A percentile compares a stretch with the other conserved stretches of the same genome.
phyloP scores from a whole-genome alignment of 2,113 vertebrate species.

The Conger conger region DNA sequence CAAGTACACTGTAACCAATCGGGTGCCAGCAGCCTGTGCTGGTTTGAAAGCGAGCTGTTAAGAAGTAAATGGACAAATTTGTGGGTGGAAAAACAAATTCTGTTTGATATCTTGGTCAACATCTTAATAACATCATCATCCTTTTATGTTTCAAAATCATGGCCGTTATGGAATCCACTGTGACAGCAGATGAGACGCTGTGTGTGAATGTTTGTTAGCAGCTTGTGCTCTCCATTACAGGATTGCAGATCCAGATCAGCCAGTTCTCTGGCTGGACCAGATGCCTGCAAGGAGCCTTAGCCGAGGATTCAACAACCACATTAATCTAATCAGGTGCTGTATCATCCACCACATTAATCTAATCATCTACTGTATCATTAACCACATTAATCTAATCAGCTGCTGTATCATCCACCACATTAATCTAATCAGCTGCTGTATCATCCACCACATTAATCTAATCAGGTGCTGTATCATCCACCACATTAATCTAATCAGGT shows the following conservation, averaged over 20 bases:
- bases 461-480: conserved; percentile 85
- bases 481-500: too few species aligned
- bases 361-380: too few species aligned
- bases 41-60: too few species aligned
- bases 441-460: conserved; percentile 97
- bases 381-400: too few species aligned
- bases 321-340: conserved; percentile 90
- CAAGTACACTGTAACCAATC: too few species aligned
- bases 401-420: too few species aligned
- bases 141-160: neutral
- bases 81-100: too few species aligned
- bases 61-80: too few species aligned
- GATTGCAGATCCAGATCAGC: conserved; percentile 95
- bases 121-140: neutral
- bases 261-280: conserved; percentile 96
- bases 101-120: neutral
- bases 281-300: conserved; percentile 94
- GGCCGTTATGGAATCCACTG: neutral
- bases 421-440: too few species aligned
- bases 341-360: too few species aligned
- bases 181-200: neutral
- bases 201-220: too few species aligned
- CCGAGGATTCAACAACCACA: conserved; percentile 96
- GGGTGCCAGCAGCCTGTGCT: too few species aligned
- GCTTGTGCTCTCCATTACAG: conserved; percentile 59